Evolutionary conservation across 2,888 invertebrate genomes (phyloP).

Genomic region (Apamea sordens): DNA sequence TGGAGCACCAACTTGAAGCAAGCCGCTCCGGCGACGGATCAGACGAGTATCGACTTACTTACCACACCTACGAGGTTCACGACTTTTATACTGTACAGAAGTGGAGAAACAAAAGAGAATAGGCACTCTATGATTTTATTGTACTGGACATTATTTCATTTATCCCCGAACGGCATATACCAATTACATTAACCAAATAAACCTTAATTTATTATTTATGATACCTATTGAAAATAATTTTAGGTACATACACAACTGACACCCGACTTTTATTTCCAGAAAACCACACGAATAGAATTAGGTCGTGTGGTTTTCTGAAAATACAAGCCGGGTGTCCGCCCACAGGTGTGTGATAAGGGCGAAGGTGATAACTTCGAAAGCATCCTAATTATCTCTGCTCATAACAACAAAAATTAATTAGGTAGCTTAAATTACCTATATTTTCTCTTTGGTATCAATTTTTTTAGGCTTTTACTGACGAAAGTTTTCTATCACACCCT

Average conservation of each 20-base stretch:
- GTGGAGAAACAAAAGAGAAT: not conserved
- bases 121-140: not conserved
- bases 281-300: not conserved
- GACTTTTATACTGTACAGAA: not conserved
- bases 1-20: conserved; percentile 20
- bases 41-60: conserved; percentile 10
- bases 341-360: not conserved
- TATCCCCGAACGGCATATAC: not conserved
- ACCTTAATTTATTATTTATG: not conserved
- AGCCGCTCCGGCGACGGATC: conserved; percentile 2
- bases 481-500: not conserved
- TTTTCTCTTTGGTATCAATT: not conserved
- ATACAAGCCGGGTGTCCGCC: not conserved
- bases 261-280: too few relatives aligned
- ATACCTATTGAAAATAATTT: not conserved
- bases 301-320: not conserved
- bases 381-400: not conserved
- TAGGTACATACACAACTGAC: too few relatives aligned
- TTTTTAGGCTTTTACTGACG: not conserved
- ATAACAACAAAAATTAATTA: not conserved
- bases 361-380: not conserved
- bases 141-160: not conserved
- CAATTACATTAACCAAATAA: not conserved
- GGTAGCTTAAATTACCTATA: not conserved
- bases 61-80: not conserved